Evolutionary conservation across 2,797 vertebrate species (phyloP), one percentile per base, ranked within the genome.

Genomic region (Argya squamiceps): DNA sequence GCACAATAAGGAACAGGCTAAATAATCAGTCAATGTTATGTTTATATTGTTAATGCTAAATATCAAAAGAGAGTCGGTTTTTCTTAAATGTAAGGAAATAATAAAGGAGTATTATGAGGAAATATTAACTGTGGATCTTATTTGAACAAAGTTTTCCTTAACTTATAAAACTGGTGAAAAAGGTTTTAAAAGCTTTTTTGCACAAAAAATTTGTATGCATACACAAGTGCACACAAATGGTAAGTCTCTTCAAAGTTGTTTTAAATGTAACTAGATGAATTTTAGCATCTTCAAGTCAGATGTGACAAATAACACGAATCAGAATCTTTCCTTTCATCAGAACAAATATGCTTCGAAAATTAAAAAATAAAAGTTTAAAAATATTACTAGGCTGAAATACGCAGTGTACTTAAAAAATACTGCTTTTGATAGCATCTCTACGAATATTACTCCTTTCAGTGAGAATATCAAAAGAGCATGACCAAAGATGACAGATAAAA

Each of bases 401-500:
- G 11, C 27, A 63, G 8, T 17, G 44, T n/a, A 17, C 12, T n/a
- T 60, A 41, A 26, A 94, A 96, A 86, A 82, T 27, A 53, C 5
- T 55, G 73, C 55, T 91, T 95, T 78, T 95, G 65, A 93, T 89
- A 95, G 23, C 65, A 85, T 94, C 77, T 90, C 63, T 71, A 60
- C 10, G 56, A 83, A 90, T 83, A 94, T 64, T 88, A 68, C 39
- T 89, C 55, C 39, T 83, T 90, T 67, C 36, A 93, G 27, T 75
- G 73, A 91, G 65, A 73, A 77, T 92, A 67, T 60, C 41, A 87
- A 84, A 21, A 11, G 12, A 73, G 41, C 75, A 63, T 50, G 36
- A 97, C 67, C 71, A 88, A 80, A 96, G 84, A 95, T 86, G 63
- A 81, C 46, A 92, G 52, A 50, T 74, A 83, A 96, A 93, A 94